Evolutionary conservation across 2,797 vertebrate species (phyloP).

Genomic region (Syngnathus acus): DNA sequence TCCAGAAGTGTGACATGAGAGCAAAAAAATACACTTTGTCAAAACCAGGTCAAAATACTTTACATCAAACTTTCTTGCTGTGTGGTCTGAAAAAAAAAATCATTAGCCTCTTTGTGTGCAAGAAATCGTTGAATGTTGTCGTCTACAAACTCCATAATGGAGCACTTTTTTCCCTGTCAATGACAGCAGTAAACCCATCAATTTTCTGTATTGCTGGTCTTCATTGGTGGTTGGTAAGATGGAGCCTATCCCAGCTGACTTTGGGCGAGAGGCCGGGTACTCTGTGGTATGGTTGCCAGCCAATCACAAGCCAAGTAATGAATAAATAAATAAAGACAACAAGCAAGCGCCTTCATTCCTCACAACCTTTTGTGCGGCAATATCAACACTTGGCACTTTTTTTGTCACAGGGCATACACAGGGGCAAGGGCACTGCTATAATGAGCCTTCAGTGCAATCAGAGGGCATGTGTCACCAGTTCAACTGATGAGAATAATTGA

Average conservation of each 20-base stretch:
- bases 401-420: constrained; percentile 16
- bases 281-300: neutral
- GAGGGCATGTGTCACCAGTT: constrained; percentile 34
- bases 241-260: neutral
- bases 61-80: no score
- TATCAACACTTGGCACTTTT: constrained; percentile 40
- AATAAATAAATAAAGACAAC: constrained; percentile 16
- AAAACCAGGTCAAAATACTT: no score
- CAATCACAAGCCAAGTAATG: neutral
- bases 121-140: no score
- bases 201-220: neutral
- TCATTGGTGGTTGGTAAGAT: neutral
- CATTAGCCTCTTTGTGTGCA: no score
- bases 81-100: no score
- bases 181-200: neutral
- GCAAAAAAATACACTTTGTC: no score
- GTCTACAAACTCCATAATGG: no score
- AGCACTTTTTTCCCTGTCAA: neutral
- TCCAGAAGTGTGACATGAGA: no score
- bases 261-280: neutral
- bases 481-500: constrained; percentile 49
- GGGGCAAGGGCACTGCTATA: constrained; percentile 32
- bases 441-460: constrained; percentile 16
- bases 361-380: constrained; percentile 39
- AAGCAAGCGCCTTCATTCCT: constrained; percentile 15